Evolutionary conservation across 37 sponge, comb jelly and placozoan genomes (phyloP), one percentile per base, ranked within the genome.

Genomic region (Amphimedon queenslandica): DNA sequence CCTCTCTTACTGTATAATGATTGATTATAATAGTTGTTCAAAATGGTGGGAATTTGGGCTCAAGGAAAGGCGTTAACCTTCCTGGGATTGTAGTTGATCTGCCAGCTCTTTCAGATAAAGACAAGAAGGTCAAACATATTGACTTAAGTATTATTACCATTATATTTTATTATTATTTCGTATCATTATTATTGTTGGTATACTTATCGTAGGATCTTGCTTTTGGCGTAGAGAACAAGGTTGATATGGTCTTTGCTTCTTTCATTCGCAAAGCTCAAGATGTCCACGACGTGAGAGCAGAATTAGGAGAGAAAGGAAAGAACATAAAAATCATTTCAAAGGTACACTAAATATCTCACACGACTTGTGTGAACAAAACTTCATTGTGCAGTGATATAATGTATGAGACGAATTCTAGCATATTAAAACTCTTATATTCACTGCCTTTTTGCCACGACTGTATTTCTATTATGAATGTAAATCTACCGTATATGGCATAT

Each of bases 221-320:
- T 66, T 96, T 96, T 83, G 96, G 96, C 31, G 76, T 96, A 25
- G 87, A 79, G 56, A 87, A 92, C 58, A 82, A 77, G 34, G 87
- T 92, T n/a, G 96, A 96, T 63, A 81, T 96, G 73, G 80, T 96
- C 42, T 96, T 92, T 84, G 96, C 96, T 32, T 96, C 96, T 4
- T 96, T 96, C 77, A 96, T 96, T 47, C 84, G 96, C 18, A 96
- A 96, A 82, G 85, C 81, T 11, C 37, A 61, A 5, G 92, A 96
- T 67, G 61, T 96, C 11, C 29, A 58, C 1, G 86, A 79, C 23
- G 80, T 96, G 28, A 39, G 85, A 2, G 77, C 57, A 2, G 79
- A 69, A n/a, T 85, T 96, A 18, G 96, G 96, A 29, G 88, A 88
- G 64, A 70, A 73, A 32, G 96, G 90, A 13, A 87, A 88, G 58